Conservation (phyloP, 2,888 invertebrate genomes). For the Pyrgus malvae region DNA sequence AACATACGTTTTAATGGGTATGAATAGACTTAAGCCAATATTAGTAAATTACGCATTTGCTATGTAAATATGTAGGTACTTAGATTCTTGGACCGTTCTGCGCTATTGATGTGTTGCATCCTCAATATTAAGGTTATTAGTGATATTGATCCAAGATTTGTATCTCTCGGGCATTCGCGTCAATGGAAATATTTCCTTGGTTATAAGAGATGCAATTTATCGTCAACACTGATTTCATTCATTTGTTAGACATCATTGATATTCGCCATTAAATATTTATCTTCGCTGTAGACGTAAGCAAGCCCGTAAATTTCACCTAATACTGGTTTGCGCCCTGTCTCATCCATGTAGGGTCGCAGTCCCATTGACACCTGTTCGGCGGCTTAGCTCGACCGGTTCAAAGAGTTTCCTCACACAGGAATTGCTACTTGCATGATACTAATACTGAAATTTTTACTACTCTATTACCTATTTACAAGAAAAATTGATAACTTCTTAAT, state of each 20-base stretch:
- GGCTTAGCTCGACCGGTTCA: conserved; percentile 38
- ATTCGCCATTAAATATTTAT: conserved; percentile 62
- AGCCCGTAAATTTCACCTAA: conserved; percentile 65
- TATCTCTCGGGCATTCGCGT: neutral
- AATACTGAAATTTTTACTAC: conserved; percentile 13
- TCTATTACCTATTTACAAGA: conserved; percentile 16
- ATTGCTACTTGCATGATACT: conserved; percentile 20
- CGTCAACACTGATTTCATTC: conserved; percentile 43
- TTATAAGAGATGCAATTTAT: conserved; percentile 13
- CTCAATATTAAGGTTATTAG: neutral
- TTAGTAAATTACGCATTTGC: neutral
- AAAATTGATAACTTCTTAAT: too few species aligned
- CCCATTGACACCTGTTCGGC: conserved; percentile 57
- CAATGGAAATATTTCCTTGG: conserved; percentile 18
- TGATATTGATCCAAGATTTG: neutral
- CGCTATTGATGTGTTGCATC: neutral
- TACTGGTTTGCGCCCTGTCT: conserved; percentile 62
- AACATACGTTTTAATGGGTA: too few species aligned
- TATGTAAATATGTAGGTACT: neutral
- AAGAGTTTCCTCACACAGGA: conserved; percentile 24
- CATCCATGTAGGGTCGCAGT: conserved; percentile 54
- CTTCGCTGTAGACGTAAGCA: conserved; percentile 43
- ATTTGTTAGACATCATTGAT: conserved; percentile 63
- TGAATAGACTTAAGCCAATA: too few species aligned
- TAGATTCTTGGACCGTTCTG: too few species aligned